Percentiles rank a stretch among this genome's conserved stretches.
phyloP scores from a whole-genome alignment of 2,888 invertebrate species.

The Cataglyphis albicans region DNA sequence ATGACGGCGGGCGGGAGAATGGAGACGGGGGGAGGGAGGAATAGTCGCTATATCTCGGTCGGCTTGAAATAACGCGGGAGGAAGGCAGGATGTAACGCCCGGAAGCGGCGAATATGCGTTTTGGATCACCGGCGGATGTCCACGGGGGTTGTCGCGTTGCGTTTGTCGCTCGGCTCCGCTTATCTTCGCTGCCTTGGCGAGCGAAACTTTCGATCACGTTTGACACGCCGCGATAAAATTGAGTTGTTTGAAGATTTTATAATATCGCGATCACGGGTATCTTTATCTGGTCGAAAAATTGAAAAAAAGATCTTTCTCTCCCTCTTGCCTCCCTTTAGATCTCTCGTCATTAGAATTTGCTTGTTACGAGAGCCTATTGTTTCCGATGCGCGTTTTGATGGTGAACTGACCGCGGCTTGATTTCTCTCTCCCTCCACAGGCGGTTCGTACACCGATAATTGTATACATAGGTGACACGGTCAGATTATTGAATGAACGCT shows the following conservation, averaged over 20 bases:
- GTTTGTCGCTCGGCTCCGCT: constrained; percentile 46
- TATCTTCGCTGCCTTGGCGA: constrained; percentile 4
- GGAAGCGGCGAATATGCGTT: constrained; percentile 81
- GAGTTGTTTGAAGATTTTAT: not conserved
- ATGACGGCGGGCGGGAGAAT: constrained; percentile 57
- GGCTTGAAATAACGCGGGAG: constrained; percentile 69
- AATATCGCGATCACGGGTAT: not conserved
- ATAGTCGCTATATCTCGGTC: constrained; percentile 65
- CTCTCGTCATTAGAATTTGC: constrained; percentile 31
- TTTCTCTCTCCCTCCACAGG: constrained; percentile 45
- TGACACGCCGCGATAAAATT: not conserved
- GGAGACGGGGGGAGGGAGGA: not conserved
- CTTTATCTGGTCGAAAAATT: constrained; percentile 6
- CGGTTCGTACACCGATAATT: constrained; percentile 67
- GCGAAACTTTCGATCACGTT: not conserved
- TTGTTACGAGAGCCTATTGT: constrained; percentile 48
- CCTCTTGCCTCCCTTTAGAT: not conserved
- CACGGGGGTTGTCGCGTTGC: constrained; percentile 63
- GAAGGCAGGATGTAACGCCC: constrained; percentile 69
- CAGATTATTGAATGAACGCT: constrained; percentile 78
- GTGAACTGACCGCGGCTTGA: constrained; percentile 49
- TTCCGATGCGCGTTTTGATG: constrained; percentile 43
- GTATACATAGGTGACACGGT: constrained; percentile 78
- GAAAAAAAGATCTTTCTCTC: not conserved
- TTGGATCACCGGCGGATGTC: constrained; percentile 75